phyloP scores from a whole-genome alignment of 1,140 invertebrate genomes.

The Ylistrum balloti region DNA sequence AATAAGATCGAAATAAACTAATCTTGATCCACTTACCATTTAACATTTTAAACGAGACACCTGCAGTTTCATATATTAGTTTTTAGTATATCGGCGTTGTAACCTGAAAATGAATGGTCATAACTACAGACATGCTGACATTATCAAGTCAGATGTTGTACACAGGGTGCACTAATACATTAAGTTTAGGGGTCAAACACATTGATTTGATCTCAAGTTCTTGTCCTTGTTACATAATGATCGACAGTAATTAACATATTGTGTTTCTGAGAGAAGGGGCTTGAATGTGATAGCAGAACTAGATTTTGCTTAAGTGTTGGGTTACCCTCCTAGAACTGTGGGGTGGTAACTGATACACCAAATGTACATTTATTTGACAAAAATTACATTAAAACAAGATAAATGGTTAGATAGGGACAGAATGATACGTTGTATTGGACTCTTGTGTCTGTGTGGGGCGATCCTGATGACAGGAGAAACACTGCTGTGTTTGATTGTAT shows the following conservation, averaged over 20 bases:
- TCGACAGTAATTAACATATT: slow-evolving; percentile 7
- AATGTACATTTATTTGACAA: slow-evolving; percentile 40
- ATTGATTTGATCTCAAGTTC: not conserved
- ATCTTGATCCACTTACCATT: too few relatives aligned
- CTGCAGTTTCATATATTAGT: not conserved
- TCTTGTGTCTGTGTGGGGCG: not conserved
- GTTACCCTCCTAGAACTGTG: not conserved
- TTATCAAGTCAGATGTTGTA: not conserved
- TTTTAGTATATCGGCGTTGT: not conserved
- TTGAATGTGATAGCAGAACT: not conserved
- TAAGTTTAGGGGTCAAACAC: not conserved
- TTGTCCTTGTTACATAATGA: slow-evolving; percentile 19
- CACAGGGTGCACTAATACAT: not conserved
- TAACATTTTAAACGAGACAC: not conserved
- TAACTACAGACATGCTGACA: not conserved
- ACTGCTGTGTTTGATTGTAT: not conserved
- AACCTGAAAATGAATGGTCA: slow-evolving; percentile 3
- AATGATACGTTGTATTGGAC: not conserved
- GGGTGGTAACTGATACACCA: slow-evolving; percentile 29
- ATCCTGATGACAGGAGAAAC: not conserved
- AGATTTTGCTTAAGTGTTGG: not conserved
- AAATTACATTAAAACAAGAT: slow-evolving; percentile 36
- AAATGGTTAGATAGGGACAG: not conserved
- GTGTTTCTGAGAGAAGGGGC: not conserved
- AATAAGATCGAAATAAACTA: too few relatives aligned